A percentile compares a stretch with the other conserved stretches of the same genome.
phyloP scores from a whole-genome alignment of 2,797 vertebrate genomes.

The Scarus forsteni region DNA sequence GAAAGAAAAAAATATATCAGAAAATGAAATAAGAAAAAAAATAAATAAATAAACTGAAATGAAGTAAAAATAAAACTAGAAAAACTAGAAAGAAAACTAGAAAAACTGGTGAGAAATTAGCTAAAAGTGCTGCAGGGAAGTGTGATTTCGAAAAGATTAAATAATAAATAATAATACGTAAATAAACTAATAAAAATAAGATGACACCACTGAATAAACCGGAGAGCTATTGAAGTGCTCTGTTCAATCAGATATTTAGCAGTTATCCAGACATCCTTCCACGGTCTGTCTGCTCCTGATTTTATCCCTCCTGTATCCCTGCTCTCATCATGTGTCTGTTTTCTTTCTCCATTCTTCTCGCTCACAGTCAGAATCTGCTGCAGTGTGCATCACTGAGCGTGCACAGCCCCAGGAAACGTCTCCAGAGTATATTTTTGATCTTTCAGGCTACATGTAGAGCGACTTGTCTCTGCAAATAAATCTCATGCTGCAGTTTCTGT shows the following conservation, averaged over 20 bases:
- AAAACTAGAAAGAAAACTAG: too few species aligned
- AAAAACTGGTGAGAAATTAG: too few species aligned
- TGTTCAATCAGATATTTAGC: not conserved
- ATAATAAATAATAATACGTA: too few species aligned
- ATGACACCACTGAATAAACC: not conserved
- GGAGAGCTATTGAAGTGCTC: not conserved
- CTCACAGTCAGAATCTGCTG: conserved; percentile 17
- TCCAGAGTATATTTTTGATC: conserved; percentile 28
- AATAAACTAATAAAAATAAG: too few species aligned
- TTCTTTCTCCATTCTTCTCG: conserved; percentile 20
- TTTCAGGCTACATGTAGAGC: conserved; percentile 6
- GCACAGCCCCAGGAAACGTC: conserved; percentile 34
- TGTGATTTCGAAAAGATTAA: too few species aligned
- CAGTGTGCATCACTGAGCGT: conserved; percentile 15
- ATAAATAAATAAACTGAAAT: too few species aligned
- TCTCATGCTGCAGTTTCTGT: conserved; percentile 7
- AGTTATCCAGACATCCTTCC: not conserved
- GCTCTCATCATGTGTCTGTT: not conserved
- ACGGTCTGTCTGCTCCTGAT: conserved; percentile 2
- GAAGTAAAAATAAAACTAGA: too few species aligned
- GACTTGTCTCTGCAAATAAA: conserved; percentile 20
- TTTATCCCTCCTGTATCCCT: not conserved
- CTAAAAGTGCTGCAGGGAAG: too few species aligned
- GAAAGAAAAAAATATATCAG: too few species aligned
- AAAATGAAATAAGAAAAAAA: too few species aligned